Evolutionary conservation across 1,140 invertebrate species (phyloP), one percentile per base, ranked within the genome.

Genomic region (Araneus ventricosus): DNA sequence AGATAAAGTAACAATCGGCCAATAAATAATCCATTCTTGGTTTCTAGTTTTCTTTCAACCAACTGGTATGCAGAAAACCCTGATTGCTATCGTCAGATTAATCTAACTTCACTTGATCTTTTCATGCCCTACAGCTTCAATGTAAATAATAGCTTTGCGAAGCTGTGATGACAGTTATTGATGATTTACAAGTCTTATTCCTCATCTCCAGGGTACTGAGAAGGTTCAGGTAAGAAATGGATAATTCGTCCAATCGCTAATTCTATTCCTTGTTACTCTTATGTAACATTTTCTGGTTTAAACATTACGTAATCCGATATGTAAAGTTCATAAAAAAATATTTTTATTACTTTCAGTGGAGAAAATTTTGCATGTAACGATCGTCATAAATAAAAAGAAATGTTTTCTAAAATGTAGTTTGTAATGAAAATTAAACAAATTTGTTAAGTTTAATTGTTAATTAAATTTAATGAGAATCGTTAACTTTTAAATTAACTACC

Each of bases 111-210:
- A 34, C 4, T 30, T 22, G 27, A 75, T 34, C 70, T 75, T 6
- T 30, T 17, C 30, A 14, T 37, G 70, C 34, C 70, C 30, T 20
- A 17, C 7, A 4, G 70, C 2, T 4, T 22, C 27, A 22, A 4
- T 30, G 70, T 75, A 75, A 75, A 75, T 75, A 75, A 75, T 75
- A 75, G 70, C 70, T 75, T 75, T 37, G 27, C 5, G 30, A 20
- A 30, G 27, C 22, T 34, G 14, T 75, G 30, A 34, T 75, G 70
- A 75, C 14, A 34, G 70, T 20, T 75, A 75, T 75, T 75, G 70
- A 75, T 75, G 70, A 34, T 37, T 75, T 75, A 63, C 3, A 37
- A 75, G 30, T 10, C 30, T 75, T 37, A 75, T 75, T 34, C 17
- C 34, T 75, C 27, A 34, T 75, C 70, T 37, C 20, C 2, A 75